Base-by-base conservation (phyloP, 1,140 invertebrate genomes). In the Anagrus nilaparvatae region DNA sequence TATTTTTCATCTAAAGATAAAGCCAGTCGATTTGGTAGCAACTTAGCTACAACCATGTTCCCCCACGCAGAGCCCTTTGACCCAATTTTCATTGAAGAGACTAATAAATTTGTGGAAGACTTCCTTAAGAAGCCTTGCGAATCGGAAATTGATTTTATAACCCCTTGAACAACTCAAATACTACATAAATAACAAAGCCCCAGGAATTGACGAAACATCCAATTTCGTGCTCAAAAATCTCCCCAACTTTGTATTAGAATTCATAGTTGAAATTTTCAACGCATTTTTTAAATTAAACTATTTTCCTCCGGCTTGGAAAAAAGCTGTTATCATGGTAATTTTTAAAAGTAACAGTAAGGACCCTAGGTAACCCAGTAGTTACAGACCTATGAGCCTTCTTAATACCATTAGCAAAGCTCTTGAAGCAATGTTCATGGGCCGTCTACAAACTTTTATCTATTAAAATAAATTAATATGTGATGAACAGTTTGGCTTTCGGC, bases 261-360 rank as follows among this genome's bases (percentile, higher is more conserved):
- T 12, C 13, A 16, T 43, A n/a, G 17, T 32, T 23, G n/a, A 23
- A 4, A 40, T 40, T 4, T 40, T 29, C 16, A 46, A 40, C 19
- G 21, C 21, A 5, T 14, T 13, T 27, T 5, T 40, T 1, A 35
- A 36, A 28, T 5, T 21, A 10, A 9, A 13, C 7, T 28, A 39
- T 20, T 45, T 40, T 18, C 43, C 43, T 2, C 10, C 1, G 25
- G 9, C 8, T 9, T 45, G 43, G 37, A 45, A 45, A 35, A n/a
- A 33, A 32, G 43, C 43, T n/a, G 27, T n/a, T 10, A 21, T 46
- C 3, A 3, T n/a, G n/a, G n/a, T 46, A 23, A 12, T 37, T 29
- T 19, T 35, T 24, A 19, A 14, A 14, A 40, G 41, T 29, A 12
- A 28, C 2, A 30, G 30, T 13, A 45, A 45, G 34, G 19, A 27